Evolutionary conservation across 2,888 invertebrate species (phyloP).

Genomic region (Pollenia griseotomentosa): DNA sequence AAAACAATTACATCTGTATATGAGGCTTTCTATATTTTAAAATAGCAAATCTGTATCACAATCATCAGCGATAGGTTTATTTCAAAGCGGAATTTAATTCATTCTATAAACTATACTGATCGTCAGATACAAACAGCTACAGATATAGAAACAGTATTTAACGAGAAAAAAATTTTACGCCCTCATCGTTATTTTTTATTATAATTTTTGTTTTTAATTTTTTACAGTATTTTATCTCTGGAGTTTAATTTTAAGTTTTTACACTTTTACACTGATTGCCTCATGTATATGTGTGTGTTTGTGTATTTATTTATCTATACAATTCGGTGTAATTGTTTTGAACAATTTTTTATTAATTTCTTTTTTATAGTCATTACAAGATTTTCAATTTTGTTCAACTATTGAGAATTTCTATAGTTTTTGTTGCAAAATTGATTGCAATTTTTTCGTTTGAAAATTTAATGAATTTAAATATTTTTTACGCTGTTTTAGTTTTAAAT

Average conservation of each 20-base stretch:
- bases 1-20: constrained; percentile 18
- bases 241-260: not conserved
- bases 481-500: constrained; percentile 31
- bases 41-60: too few relatives aligned
- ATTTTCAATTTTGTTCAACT: constrained; percentile 23
- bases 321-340: constrained; percentile 33
- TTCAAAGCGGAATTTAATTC: constrained; percentile 8
- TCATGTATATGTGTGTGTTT: constrained; percentile 29
- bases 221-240: not conserved
- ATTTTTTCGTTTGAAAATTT: constrained; percentile 31
- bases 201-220: not conserved
- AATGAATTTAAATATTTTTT: constrained; percentile 45
- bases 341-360: constrained; percentile 12
- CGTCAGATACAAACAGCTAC: not conserved
- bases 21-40: too few relatives aligned
- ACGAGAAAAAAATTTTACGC: constrained; percentile 9
- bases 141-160: constrained; percentile 1
- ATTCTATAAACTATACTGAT: constrained; percentile 21
- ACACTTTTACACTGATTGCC: constrained; percentile 31
- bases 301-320: not conserved
- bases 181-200: constrained; percentile 25
- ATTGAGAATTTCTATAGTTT: not conserved
- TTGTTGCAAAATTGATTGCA: constrained; percentile 39
- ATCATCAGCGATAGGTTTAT: not conserved
- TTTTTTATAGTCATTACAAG: constrained; percentile 25